These are phyloP conservation scores for Masticophis lateralis DNA, from an alignment of 2,797 vertebrate species.

Conservation along the genomic window DNA sequence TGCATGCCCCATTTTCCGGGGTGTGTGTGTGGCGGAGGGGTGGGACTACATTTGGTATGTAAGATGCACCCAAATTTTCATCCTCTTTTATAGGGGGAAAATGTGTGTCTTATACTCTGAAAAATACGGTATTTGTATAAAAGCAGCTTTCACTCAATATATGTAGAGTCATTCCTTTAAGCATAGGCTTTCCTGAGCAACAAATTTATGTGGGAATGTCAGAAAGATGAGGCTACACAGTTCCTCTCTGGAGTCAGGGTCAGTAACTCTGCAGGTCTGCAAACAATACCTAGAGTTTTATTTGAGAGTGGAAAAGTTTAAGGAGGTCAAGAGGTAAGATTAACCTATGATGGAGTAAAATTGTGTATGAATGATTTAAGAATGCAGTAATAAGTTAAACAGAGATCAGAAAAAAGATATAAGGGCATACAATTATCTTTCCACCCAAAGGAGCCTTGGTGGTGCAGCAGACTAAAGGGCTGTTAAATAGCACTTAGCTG, in stretches of 20 bases:
- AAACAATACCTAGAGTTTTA: not conserved
- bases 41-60: too few species aligned
- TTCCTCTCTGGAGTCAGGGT: not conserved
- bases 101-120: too few species aligned
- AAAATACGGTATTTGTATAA: not conserved
- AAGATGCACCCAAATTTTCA: too few species aligned
- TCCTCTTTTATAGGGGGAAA: too few species aligned
- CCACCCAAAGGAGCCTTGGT: not conserved
- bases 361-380: not conserved
- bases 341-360: not conserved
- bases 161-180: not conserved
- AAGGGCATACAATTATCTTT: not conserved
- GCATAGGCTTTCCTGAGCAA: not conserved
- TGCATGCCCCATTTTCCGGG: too few species aligned
- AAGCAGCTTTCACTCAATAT: not conserved
- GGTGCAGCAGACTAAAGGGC: too few species aligned
- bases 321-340: not conserved
- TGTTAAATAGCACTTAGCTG: too few species aligned
- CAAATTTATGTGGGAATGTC: not conserved
- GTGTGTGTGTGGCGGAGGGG: too few species aligned
- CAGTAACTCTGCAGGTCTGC: not conserved
- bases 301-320: not conserved
- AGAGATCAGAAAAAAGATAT: not conserved
- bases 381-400: not conserved
- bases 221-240: not conserved